Evolutionary conservation across 2,113 vertebrate genomes (phyloP), one percentile per base, ranked within the genome.

Genomic region (Talpa occidentalis): DNA sequence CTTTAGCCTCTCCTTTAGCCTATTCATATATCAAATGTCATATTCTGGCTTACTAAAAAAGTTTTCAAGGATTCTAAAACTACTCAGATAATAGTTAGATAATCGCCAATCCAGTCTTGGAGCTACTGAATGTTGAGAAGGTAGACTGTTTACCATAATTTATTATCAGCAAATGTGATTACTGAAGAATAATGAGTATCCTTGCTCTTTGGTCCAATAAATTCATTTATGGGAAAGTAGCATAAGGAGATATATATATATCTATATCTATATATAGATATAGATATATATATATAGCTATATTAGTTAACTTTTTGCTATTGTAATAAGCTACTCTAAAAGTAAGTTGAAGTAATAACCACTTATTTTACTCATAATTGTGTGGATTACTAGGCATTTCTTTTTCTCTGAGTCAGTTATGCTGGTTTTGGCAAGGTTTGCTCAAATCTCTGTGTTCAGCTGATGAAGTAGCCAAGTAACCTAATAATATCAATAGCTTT

Each of bases 191-290:
- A 72, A 47, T 35, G n/a, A 67, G 5, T 54, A 28, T 86, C 37
- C 35, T 93, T 93, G n/a, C 60, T 14, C 35, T 70, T 84, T 47
- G 60, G 16, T 19, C 11, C 28, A 30, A 24, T 40, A 72, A 76
- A 26, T 94, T 84, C 14, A 73, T 64, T 94, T 92, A 21, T 86
- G 40, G 28, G 72, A 84, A 86, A 76, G 59, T 35, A 59, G 70
- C 64, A 42, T 66, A 69, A 64, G 87, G 81, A 56, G 16, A 6
- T 52, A 44, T 10, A 44, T 10, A 44, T 10, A 44, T 10, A 44
- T 10, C 5, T 10, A 44, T 10, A 44, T 10, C 5, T 10, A 44
- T 10, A 44, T 10, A 44, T 10, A 44, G 5, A 44, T 10, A 44
- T 10, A 44, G 5, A 44, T 10, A 44, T 10, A 44, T 44, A 44